Conservation (phyloP, 2,888 invertebrate genomes). For the Tethea ocularis region DNA sequence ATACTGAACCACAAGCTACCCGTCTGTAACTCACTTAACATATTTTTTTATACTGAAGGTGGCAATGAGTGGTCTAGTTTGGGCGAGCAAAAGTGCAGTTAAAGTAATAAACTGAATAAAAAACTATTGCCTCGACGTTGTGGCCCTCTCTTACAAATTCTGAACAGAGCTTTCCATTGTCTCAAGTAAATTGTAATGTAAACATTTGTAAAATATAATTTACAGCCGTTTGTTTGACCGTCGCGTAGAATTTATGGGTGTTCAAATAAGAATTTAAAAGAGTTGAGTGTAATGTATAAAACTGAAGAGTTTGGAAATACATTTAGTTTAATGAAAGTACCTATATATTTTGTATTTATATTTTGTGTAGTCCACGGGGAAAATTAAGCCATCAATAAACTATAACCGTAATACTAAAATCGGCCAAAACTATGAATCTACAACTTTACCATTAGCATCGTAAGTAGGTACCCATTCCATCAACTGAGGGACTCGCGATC, state of each 20-base stretch:
- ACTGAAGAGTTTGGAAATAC: constrained; percentile 15
- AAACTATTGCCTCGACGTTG: constrained; percentile 11
- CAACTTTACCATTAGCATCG: too few species aligned
- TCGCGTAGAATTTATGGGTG: constrained; percentile 27
- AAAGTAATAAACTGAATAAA: constrained; percentile 17
- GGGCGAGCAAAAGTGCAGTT: constrained; percentile 31
- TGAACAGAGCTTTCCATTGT: background rate
- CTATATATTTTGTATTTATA: too few species aligned
- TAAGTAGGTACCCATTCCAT: too few species aligned
- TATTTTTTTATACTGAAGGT: constrained; percentile 31
- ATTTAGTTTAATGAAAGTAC: too few species aligned
- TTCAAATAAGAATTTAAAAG: constrained; percentile 37
- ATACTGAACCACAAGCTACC: constrained; percentile 10
- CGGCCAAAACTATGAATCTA: too few species aligned
- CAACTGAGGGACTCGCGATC: too few species aligned
- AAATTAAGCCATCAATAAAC: too few species aligned
- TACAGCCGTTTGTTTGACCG: constrained; percentile 26
- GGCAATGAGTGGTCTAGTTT: constrained; percentile 54
- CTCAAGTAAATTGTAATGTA: constrained; percentile 35
- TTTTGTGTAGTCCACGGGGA: too few species aligned
- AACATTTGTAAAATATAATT: constrained; percentile 75
- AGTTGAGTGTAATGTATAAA: constrained; percentile 47
- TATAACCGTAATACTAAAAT: too few species aligned
- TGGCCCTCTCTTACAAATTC: constrained; percentile 15
- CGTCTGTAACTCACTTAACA: background rate